phyloP scores from a whole-genome alignment of 1,140 invertebrate genomes.

The Neodiprion pinetum region DNA sequence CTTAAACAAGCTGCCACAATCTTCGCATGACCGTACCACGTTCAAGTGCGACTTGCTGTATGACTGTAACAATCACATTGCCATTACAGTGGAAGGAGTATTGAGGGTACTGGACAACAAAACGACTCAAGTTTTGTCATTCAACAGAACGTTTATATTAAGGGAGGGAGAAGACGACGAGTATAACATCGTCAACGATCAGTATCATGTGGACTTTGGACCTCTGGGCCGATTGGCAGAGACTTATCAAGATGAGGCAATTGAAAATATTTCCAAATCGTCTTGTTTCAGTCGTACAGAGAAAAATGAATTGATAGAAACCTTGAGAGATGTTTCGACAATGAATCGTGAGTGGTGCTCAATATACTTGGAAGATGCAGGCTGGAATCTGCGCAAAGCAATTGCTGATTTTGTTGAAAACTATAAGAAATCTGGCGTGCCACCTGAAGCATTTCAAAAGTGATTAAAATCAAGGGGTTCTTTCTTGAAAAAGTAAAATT shows the following conservation, averaged over 20 bases:
- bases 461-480: not conserved
- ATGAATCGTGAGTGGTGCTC: constrained; percentile 45
- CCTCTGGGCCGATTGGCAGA: constrained; percentile 18
- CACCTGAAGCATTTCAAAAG: constrained; percentile 35
- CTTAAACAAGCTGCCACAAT: constrained; percentile 42
- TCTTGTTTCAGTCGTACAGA: constrained; percentile 42
- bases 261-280: constrained; percentile 27
- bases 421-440: constrained; percentile 23
- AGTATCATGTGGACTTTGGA: constrained; percentile 39
- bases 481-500: no score
- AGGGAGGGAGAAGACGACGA: constrained; percentile 42
- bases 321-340: constrained; percentile 38
- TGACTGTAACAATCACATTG: constrained; percentile 30
- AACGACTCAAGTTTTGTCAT: constrained; percentile 37
- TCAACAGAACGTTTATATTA: constrained; percentile 52
- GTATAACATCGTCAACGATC: constrained; percentile 55
- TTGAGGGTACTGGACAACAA: constrained; percentile 35
- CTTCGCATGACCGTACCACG: constrained; percentile 45
- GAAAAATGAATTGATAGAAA: constrained; percentile 38
- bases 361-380: constrained; percentile 41
- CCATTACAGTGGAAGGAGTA: constrained; percentile 45
- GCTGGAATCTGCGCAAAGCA: constrained; percentile 47
- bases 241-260: constrained; percentile 25
- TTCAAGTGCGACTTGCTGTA: constrained; percentile 45
- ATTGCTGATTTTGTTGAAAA: constrained; percentile 41